Conservation (phyloP, 2,888 invertebrate genomes). For the Blomia tropicalis region DNA sequence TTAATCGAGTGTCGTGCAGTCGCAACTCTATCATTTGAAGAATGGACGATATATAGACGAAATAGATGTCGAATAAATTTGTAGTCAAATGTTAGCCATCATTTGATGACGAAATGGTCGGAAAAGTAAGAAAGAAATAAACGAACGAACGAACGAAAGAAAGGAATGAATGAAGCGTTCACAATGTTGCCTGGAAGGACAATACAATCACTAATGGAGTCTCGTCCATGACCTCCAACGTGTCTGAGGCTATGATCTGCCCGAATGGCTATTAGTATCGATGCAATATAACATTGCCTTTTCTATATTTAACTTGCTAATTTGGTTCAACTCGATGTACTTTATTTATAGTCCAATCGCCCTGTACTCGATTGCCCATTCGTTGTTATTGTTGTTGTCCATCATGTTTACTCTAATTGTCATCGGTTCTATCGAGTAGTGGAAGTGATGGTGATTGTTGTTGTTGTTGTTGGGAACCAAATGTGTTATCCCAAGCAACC, state of each 20-base stretch:
- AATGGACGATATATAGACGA: too few species aligned
- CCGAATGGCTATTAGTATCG: slow-evolving; percentile 3
- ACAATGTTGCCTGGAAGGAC: neutral
- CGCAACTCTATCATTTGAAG: too few species aligned
- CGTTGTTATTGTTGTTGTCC: neutral
- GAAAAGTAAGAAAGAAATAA: neutral
- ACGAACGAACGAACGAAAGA: neutral
- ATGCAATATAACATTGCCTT: too few species aligned
- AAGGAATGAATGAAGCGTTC: neutral
- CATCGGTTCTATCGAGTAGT: neutral
- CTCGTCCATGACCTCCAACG: slow-evolving; percentile 7
- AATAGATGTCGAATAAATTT: neutral
- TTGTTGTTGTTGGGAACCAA: too few species aligned
- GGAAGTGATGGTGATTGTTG: too few species aligned
- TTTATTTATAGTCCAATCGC: too few species aligned
- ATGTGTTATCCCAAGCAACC: too few species aligned
- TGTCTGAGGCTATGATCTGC: too few species aligned
- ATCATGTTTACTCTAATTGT: slow-evolving; percentile 12
- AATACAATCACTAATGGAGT: neutral
- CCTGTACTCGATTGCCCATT: neutral
- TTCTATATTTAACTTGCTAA: slow-evolving; percentile 11
- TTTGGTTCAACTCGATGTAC: slow-evolving; percentile 4
- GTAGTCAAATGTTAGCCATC: too few species aligned
- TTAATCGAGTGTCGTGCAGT: slow-evolving; percentile 4
- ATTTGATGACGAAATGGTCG: too few species aligned